Evolutionary conservation across 2,888 invertebrate genomes (phyloP).

Genomic region (Xestia xanthographa): DNA sequence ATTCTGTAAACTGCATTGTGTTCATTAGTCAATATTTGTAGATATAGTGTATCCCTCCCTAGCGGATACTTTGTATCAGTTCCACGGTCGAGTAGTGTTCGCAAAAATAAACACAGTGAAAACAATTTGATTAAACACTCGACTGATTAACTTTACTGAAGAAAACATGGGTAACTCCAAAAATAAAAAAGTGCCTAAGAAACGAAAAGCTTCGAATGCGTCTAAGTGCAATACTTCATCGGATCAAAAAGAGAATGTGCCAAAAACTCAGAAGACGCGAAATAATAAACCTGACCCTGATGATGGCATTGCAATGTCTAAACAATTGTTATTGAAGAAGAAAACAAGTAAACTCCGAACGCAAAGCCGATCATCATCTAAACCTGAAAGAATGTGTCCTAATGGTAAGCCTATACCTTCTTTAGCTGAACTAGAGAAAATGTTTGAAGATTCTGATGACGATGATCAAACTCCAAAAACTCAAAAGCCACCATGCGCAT

Average conservation of each 20-base stretch:
- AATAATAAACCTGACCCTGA: constrained; percentile 13
- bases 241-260: constrained; percentile 59
- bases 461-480: constrained; percentile 20
- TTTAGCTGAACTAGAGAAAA: constrained; percentile 72
- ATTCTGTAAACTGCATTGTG: not conserved
- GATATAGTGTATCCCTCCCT: not conserved
- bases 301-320: constrained; percentile 56
- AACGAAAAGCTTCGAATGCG: constrained; percentile 18
- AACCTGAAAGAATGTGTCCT: constrained; percentile 56
- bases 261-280: constrained; percentile 40
- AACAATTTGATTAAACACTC: not conserved
- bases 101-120: not conserved
- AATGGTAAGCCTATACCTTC: constrained; percentile 74
- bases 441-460: constrained; percentile 71
- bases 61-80: not conserved
- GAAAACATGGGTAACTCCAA: constrained; percentile 52
- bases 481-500: not conserved
- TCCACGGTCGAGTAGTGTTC: not conserved
- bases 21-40: constrained; percentile 1
- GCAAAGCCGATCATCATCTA: constrained; percentile 6
- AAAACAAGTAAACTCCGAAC: constrained; percentile 4
- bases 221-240: constrained; percentile 25
- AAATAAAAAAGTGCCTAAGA: constrained; percentile 35
- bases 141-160: not conserved
- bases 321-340: constrained; percentile 54